phyloP scores from a whole-genome alignment of 2,888 invertebrate species.

The Diaperis boleti region DNA sequence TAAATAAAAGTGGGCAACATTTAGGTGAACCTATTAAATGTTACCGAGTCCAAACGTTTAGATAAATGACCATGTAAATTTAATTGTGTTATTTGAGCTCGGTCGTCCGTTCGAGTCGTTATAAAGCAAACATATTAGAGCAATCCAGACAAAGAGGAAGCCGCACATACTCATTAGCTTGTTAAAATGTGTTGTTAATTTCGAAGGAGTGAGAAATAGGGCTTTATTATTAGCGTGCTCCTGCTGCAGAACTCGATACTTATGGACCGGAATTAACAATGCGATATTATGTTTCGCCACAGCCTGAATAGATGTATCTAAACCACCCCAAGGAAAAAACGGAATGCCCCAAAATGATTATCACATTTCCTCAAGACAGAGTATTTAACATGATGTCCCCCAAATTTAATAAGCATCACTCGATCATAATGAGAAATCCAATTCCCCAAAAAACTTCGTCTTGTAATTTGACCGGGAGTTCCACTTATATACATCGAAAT shows the following conservation, averaged over 20 bases:
- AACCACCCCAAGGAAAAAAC: too few relatives aligned
- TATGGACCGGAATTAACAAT: conserved; percentile 18
- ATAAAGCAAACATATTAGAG: conserved; percentile 5
- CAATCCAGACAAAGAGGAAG: not conserved
- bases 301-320: too few relatives aligned
- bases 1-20: not conserved
- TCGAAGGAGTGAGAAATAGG: not conserved
- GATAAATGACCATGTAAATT: not conserved
- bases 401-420: conserved; percentile 8
- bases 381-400: not conserved
- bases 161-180: conserved; percentile 1
- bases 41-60: not conserved
- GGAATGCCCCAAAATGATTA: too few relatives aligned
- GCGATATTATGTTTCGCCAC: too few relatives aligned
- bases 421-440: not conserved
- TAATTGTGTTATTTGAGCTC: conserved; percentile 1
- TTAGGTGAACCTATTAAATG: not conserved
- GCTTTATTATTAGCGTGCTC: not conserved
- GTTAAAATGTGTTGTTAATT: conserved; percentile 4
- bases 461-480: conserved; percentile 16
- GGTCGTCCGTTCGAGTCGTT: not conserved
- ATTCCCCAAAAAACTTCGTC: conserved; percentile 15
- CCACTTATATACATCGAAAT: conserved; percentile 25
- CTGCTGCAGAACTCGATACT: conserved; percentile 14
- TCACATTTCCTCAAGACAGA: too few relatives aligned